These are phyloP conservation scores for Manis pentadactyla DNA, from an alignment of 2,797 vertebrate genomes.

Conservation along the genomic window DNA sequence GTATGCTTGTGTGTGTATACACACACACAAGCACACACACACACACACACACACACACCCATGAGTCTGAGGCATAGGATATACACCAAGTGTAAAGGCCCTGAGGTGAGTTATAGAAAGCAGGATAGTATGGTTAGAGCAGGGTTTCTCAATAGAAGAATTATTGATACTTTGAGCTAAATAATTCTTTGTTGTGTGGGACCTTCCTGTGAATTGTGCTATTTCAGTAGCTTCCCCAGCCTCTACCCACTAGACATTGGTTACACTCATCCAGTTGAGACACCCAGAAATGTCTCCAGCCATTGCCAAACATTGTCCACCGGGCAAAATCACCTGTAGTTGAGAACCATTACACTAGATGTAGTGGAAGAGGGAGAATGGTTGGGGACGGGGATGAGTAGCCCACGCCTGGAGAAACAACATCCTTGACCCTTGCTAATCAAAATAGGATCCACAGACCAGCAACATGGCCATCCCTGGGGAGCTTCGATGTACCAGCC, in stretches of 20 bases:
- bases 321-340: not conserved
- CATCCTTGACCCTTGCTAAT: not conserved
- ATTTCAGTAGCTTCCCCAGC: not conserved
- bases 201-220: not conserved
- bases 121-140: not conserved
- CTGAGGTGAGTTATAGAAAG: not conserved
- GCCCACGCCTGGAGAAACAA: not conserved
- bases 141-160: not conserved
- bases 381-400: not conserved
- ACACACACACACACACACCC: no score
- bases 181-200: not conserved
- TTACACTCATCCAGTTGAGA: not conserved
- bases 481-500: not conserved
- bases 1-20: not conserved
- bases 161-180: not conserved
- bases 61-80: not conserved
- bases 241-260: not conserved
- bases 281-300: not conserved
- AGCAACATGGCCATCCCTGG: not conserved
- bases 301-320: not conserved
- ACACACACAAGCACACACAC: no score
- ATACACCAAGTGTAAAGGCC: not conserved
- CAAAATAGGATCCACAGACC: not conserved
- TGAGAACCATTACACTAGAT: not conserved
- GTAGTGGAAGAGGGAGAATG: not conserved